phyloP scores from a whole-genome alignment of 2,888 invertebrate species.

The Teleogryllus oceanicus region DNA sequence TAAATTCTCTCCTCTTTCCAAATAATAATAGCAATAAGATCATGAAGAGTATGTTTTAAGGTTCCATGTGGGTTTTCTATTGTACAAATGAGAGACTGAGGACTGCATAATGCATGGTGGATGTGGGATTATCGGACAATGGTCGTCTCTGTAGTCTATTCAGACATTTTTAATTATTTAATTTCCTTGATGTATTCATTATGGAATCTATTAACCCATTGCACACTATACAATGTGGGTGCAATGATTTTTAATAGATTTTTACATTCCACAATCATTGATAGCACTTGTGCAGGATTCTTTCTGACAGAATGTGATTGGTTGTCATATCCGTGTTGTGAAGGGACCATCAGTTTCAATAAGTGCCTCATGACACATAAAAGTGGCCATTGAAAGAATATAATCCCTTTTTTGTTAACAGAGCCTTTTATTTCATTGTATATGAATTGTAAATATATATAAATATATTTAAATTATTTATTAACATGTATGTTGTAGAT shows the following conservation, averaged over 20 bases:
- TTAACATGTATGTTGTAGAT: constrained; percentile 26
- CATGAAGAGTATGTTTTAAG: background rate
- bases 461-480: constrained; percentile 36
- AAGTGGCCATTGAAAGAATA: constrained; percentile 5
- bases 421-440: constrained; percentile 19
- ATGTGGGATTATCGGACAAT: too few relatives aligned
- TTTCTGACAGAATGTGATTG: background rate
- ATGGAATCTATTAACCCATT: background rate
- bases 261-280: background rate
- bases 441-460: constrained; percentile 29
- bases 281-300: background rate
- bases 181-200: too few relatives aligned
- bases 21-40: constrained; percentile 4
- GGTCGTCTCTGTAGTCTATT: too few relatives aligned
- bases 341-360: constrained; percentile 8
- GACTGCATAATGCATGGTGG: too few relatives aligned
- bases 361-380: constrained; percentile 12
- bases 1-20: background rate
- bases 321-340: constrained; percentile 3
- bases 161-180: too few relatives aligned
- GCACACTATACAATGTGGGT: background rate
- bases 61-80: background rate
- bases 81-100: constrained; percentile 18
- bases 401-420: background rate
- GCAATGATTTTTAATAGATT: background rate